phyloP scores from a whole-genome alignment of 2,888 invertebrate species.

The Synergus itoensis region DNA sequence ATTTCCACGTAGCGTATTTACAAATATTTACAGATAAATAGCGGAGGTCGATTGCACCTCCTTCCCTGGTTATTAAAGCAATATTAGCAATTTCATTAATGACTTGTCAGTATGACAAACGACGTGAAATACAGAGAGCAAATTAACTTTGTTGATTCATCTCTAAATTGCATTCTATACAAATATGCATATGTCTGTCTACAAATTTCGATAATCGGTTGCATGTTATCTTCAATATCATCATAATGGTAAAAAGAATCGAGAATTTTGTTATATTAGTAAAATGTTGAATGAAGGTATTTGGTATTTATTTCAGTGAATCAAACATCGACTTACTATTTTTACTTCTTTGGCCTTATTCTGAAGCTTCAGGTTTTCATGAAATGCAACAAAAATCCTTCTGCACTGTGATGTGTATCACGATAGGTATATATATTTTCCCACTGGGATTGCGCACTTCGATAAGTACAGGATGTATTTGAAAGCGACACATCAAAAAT shows the following conservation, averaged over 20 bases:
- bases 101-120: constrained; percentile 49
- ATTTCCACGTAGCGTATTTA: constrained; percentile 66
- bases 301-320: not conserved
- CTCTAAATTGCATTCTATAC: constrained; percentile 5
- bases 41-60: constrained; percentile 57
- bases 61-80: constrained; percentile 50
- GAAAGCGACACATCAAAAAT: not conserved
- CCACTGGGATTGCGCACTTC: constrained; percentile 59
- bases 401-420: constrained; percentile 45
- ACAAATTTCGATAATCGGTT: not conserved
- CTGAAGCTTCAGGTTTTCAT: not conserved
- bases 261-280: not conserved
- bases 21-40: constrained; percentile 72
- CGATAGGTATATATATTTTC: constrained; percentile 60
- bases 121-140: constrained; percentile 41
- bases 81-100: constrained; percentile 49
- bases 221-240: too few species aligned
- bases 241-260: too few species aligned
- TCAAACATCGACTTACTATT: not conserved
- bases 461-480: constrained; percentile 21
- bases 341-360: not conserved
- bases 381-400: not conserved
- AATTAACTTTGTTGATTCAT: constrained; percentile 21
- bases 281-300: not conserved
- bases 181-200: not conserved